Base-by-base conservation (phyloP, 2,888 invertebrate species). In the Halictus quadricinctus region DNA sequence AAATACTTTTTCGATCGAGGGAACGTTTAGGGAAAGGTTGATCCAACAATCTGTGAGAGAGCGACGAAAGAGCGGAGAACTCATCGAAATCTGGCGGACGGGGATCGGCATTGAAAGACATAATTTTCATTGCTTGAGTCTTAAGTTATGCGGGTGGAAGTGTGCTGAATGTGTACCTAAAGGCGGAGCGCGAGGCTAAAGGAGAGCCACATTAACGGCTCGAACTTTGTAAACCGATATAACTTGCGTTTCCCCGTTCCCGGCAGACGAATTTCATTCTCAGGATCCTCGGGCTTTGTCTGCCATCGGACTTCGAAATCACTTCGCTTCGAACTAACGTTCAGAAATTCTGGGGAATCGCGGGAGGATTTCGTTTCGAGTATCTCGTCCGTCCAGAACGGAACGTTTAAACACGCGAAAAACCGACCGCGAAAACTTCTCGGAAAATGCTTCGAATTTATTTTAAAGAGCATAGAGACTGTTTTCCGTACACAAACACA, bases 151-250 rank as follows among this genome's bases (percentile, higher is more conserved):
- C 60, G 78, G 80, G 80, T 73, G 54, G 72, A 21, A 25, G 36
- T n/a, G 43, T 50, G 79, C 76, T 80, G 78, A 80, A 83, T 73
- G 76, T 70, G 79, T 82, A 82, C 75, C 77, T 75, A 76, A 36
- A 86, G 82, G 48, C 80, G 48, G 66, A 73, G 58, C 18, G 58
- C 18, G 73, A 48, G 64, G 81, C 80, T 82, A 72, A 86, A 77
- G 74, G 54, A 70, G 77, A 82, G 79, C 79, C 76, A 82, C 72
- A 70, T 83, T 84, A 86, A 83, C 85, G 79, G 50, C 79, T 82
- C 79, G 70, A 84, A 82, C 80, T 88, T 84, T 72, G 74, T 46
- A 75, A 88, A 88, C 86, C 83, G 80, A 87, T 87, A 86, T 85
- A 86, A 86, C 81, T 85, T 75, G 77, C 21, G 58, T 78, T 76